Percentiles rank a stretch among this genome's conserved stretches.
Conservation (phyloP, 2,797 vertebrate species). For the Cheirogaleus major region DNA sequence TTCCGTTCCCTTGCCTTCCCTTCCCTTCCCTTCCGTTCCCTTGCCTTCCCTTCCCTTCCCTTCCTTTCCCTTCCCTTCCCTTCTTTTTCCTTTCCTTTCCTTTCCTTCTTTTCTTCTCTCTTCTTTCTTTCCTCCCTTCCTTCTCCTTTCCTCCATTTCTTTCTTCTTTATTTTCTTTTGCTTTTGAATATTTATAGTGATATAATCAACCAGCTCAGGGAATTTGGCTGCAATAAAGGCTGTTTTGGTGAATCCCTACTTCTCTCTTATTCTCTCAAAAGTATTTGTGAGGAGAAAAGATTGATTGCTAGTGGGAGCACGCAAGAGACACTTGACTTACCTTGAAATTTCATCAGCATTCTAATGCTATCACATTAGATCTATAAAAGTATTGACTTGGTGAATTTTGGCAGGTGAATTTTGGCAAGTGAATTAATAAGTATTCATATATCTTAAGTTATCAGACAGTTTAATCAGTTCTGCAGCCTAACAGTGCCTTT, state of each 20-base stretch:
- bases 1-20: too few relatives aligned
- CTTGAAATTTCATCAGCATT: conserved; percentile 1
- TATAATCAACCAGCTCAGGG: background rate
- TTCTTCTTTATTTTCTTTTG: background rate
- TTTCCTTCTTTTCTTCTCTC: background rate
- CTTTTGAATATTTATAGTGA: background rate
- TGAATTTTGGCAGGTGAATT: background rate
- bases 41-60: too few relatives aligned
- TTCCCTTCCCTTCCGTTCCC: too few relatives aligned
- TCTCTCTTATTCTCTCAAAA: conserved; percentile 6
- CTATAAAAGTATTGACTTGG: background rate
- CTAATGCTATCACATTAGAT: background rate
- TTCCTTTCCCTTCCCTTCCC: too few relatives aligned
- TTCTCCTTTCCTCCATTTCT: too few relatives aligned
- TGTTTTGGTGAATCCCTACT: background rate
- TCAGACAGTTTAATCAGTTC: background rate
- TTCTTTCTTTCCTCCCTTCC: background rate
- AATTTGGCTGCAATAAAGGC: background rate
- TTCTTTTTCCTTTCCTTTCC: too few relatives aligned
- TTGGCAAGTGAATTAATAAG: conserved; percentile 23
- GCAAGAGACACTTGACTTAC: background rate
- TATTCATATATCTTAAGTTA: background rate
- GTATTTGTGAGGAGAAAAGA: background rate
- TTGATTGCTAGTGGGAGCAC: background rate
- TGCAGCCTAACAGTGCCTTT: background rate